Conservation (phyloP, 1,140 invertebrate species). For the Amyelois transitella region DNA sequence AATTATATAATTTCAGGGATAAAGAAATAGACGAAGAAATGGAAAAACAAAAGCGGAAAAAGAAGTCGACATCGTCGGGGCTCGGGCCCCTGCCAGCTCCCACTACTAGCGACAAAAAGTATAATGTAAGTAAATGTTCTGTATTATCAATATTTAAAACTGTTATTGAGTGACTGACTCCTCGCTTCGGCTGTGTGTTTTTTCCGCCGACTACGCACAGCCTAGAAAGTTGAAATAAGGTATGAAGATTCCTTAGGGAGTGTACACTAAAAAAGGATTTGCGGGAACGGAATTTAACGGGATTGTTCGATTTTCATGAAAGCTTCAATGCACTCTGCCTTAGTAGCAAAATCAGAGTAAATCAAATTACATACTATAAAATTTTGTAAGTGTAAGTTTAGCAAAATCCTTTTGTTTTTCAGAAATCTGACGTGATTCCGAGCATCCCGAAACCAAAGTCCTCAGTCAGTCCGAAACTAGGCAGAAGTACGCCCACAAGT, state of each 20-base stretch:
- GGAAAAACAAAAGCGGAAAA: slow-evolving; percentile 85
- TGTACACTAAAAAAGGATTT: too few species aligned
- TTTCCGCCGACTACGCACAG: too few species aligned
- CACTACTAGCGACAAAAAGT: slow-evolving; percentile 59
- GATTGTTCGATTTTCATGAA: too few species aligned
- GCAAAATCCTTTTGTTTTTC: slow-evolving; percentile 19
- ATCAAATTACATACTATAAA: too few species aligned
- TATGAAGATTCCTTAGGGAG: too few species aligned
- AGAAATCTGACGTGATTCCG: slow-evolving; percentile 70
- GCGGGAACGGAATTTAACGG: too few species aligned
- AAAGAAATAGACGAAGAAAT: slow-evolving; percentile 92
- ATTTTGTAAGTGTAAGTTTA: too few species aligned
- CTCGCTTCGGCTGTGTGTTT: too few species aligned
- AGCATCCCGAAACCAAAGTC: slow-evolving; percentile 70
- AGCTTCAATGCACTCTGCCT: too few species aligned
- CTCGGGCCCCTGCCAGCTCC: slow-evolving; percentile 57
- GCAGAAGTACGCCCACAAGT: slow-evolving; percentile 71
- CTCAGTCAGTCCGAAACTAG: slow-evolving; percentile 83
- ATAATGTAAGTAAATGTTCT: slow-evolving; percentile 53
- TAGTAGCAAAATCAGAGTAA: too few species aligned
- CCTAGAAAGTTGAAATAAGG: too few species aligned
- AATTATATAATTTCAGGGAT: slow-evolving; percentile 76
- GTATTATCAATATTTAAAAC: neutral
- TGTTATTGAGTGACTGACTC: neutral
- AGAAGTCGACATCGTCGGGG: slow-evolving; percentile 77